phyloP scores from a whole-genome alignment of 2,113 vertebrate genomes.

The Chascanopsetta lugubris region DNA sequence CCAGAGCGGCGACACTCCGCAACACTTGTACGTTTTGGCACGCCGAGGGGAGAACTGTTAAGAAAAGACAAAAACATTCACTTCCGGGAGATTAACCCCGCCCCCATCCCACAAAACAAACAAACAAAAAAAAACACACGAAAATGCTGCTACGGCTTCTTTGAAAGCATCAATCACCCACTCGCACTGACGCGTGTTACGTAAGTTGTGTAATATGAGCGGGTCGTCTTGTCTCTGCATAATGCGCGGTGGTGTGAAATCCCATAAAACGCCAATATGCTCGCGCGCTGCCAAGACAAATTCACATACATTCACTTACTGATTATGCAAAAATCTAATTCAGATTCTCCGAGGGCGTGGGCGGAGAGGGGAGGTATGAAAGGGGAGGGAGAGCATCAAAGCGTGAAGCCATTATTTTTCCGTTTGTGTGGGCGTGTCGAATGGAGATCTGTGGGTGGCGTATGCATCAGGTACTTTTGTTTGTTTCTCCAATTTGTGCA shows the following conservation, averaged over 20 bases:
- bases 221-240: slow-evolving; percentile 34
- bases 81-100: slow-evolving; percentile 51
- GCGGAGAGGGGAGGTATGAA: slow-evolving; percentile 50
- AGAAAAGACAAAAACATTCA: slow-evolving; percentile 42
- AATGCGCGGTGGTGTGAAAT: slow-evolving; percentile 62
- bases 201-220: slow-evolving; percentile 34
- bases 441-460: slow-evolving; percentile 59
- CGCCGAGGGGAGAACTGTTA: slow-evolving; percentile 29
- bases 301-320: slow-evolving; percentile 50
- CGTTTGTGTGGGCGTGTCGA: slow-evolving; percentile 59
- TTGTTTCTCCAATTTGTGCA: slow-evolving; percentile 36
- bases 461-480: slow-evolving; percentile 38
- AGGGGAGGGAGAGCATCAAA: slow-evolving; percentile 44
- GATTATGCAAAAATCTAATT: slow-evolving; percentile 69
- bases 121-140: too few relatives aligned
- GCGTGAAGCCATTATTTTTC: slow-evolving; percentile 59
- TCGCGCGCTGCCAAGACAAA: slow-evolving; percentile 44
- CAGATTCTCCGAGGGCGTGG: slow-evolving; percentile 56
- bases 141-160: slow-evolving; percentile 48
- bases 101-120: too few relatives aligned
- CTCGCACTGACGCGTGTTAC: slow-evolving; percentile 25
- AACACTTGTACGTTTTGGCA: slow-evolving; percentile 7
- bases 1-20: slow-evolving; percentile 15
- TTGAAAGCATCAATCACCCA: slow-evolving; percentile 36
- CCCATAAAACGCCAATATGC: slow-evolving; percentile 61